Conservation (phyloP, 2,888 invertebrate species). For the Deilephila elpenor region DNA sequence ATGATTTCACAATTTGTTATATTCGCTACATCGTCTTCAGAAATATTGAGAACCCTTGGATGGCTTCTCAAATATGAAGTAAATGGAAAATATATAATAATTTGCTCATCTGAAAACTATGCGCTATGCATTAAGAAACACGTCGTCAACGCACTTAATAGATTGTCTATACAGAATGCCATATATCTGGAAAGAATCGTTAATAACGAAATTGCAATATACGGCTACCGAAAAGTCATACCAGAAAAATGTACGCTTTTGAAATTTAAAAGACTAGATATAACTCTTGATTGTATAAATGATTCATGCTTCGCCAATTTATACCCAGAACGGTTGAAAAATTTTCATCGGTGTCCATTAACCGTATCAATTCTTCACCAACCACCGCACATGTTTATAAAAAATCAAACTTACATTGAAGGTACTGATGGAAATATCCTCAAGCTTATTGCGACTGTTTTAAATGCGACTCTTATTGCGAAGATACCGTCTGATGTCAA, state of each 20-base stretch:
- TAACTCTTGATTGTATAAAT: constrained; percentile 43
- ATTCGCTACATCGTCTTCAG: constrained; percentile 52
- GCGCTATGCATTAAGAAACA: constrained; percentile 53
- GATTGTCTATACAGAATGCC: constrained; percentile 52
- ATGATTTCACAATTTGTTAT: constrained; percentile 57
- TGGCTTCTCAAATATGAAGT: constrained; percentile 53
- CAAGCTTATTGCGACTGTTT: constrained; percentile 49
- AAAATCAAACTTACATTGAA: constrained; percentile 49
- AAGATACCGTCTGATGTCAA: constrained; percentile 47
- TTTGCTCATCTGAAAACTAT: constrained; percentile 50
- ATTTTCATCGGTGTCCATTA: constrained; percentile 58
- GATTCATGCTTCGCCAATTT: constrained; percentile 50
- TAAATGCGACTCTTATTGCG: constrained; percentile 61
- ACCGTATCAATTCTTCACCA: constrained; percentile 62
- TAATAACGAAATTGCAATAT: constrained; percentile 43
- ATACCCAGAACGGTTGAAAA: constrained; percentile 55
- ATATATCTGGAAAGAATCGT: constrained; percentile 51
- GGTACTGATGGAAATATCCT: constrained; percentile 65
- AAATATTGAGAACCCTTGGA: constrained; percentile 50
- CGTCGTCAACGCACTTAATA: constrained; percentile 52
- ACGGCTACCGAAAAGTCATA: constrained; percentile 51
- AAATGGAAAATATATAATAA: constrained; percentile 59
- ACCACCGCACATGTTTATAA: constrained; percentile 63
- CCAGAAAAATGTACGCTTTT: constrained; percentile 54
- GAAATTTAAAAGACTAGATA: constrained; percentile 48